Percentiles rank a stretch among this genome's conserved stretches.
Conservation (phyloP, 2,797 vertebrate species). For the Benthosema pterotum region DNA sequence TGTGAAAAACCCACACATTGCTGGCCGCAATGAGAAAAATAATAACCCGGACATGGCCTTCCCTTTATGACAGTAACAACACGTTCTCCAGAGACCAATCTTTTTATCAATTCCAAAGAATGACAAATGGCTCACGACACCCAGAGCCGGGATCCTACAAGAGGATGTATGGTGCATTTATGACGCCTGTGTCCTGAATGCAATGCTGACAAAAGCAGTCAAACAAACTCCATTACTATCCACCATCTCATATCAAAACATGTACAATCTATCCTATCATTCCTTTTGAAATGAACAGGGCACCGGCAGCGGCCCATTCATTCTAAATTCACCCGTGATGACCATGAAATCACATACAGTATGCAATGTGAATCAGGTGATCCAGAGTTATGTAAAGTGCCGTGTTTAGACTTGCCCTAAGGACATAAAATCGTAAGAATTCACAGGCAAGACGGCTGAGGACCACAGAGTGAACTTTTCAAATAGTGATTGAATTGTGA, state of each 20-base stretch:
- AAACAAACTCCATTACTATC: conserved; percentile 63
- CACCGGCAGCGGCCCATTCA: conserved; percentile 19
- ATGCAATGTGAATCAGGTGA: not conserved
- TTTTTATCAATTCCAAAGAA: conserved; percentile 74
- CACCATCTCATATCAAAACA: conserved; percentile 47
- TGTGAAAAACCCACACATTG: conserved; percentile 73
- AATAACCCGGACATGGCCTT: conserved; percentile 83
- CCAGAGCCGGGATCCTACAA: conserved; percentile 65
- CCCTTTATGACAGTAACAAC: conserved; percentile 81
- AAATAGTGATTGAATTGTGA: no score
- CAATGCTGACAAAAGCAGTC: conserved; percentile 68
- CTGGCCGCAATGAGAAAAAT: conserved; percentile 72
- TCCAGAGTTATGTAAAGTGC: no score
- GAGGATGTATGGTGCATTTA: conserved; percentile 72
- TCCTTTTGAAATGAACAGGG: conserved; percentile 49
- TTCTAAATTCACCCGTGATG: conserved; percentile 14
- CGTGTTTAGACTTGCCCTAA: no score
- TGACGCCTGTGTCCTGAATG: conserved; percentile 64
- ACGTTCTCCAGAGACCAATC: conserved; percentile 80
- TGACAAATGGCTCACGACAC: conserved; percentile 63
- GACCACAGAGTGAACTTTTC: no score
- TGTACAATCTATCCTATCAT: conserved; percentile 41
- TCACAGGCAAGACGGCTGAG: no score
- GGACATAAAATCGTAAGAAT: no score
- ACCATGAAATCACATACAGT: not conserved